Evolutionary conservation across 2,888 invertebrate species (phyloP).

Genomic region (Lottia scabra): DNA sequence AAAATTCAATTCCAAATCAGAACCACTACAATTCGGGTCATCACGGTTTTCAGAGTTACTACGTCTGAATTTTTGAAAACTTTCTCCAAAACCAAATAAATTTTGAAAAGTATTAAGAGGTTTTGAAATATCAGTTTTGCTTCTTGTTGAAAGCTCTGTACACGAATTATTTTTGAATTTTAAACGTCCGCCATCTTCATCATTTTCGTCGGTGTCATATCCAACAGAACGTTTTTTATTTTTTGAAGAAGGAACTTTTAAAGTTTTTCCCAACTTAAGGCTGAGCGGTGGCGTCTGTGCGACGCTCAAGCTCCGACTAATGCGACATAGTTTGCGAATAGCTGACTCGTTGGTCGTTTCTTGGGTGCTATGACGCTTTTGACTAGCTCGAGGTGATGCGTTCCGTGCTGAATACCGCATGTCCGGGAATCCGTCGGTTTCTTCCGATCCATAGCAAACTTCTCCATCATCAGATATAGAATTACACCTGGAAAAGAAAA

Average conservation of each 20-base stretch:
- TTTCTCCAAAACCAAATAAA: not conserved
- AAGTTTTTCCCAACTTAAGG: not conserved
- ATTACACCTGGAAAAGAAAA: constrained; percentile 35
- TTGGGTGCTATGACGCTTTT: constrained; percentile 26
- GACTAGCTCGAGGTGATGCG: not conserved
- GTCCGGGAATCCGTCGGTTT: constrained; percentile 31
- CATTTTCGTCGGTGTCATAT: not conserved
- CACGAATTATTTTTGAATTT: not conserved
- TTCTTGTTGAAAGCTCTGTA: not conserved
- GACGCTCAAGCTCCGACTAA: constrained; percentile 25
- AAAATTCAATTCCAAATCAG: not conserved
- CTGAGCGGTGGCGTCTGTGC: not conserved
- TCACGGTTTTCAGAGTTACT: not conserved
- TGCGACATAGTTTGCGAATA: constrained; percentile 26
- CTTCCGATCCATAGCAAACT: constrained; percentile 38
- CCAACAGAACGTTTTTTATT: not conserved
- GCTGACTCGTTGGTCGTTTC: constrained; percentile 27
- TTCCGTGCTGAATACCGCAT: not conserved
- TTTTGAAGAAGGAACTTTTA: not conserved
- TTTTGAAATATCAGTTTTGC: not conserved
- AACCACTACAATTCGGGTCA: not conserved
- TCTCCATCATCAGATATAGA: constrained; percentile 51
- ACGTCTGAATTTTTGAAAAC: not conserved
- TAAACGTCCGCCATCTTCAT: not conserved
- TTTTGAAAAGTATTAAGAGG: not conserved